Percentiles rank a stretch among this genome's conserved stretches.
Conservation (phyloP, 1,140 invertebrate species). For the Drosophila equinoxialis region DNA sequence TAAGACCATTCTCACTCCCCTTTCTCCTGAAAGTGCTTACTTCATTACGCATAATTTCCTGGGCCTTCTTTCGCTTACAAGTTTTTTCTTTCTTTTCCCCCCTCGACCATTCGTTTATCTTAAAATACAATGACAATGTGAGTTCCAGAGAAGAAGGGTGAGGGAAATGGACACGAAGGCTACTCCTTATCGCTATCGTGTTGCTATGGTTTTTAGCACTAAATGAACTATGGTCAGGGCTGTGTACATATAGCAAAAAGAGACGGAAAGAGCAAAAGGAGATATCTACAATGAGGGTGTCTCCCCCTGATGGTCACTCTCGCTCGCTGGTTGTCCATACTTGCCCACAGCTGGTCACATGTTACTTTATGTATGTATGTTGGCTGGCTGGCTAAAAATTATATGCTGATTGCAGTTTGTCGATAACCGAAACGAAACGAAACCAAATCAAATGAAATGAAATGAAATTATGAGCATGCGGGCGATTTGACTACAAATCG, state of each 20-base stretch:
- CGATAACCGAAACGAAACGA: conserved; percentile 66
- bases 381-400: conserved; percentile 58
- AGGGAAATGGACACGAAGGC: conserved; percentile 15
- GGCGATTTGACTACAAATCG: conserved; percentile 42
- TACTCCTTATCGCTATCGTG: conserved; percentile 51
- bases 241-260: too few relatives aligned
- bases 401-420: conserved; percentile 76
- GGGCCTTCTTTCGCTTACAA: conserved; percentile 53
- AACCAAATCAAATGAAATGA: conserved; percentile 39
- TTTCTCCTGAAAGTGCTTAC: conserved; percentile 63
- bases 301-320: not conserved
- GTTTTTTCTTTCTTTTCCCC: conserved; percentile 55
- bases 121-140: conserved; percentile 53
- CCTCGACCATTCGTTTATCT: conserved; percentile 26
- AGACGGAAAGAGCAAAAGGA: not conserved
- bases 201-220: conserved; percentile 48
- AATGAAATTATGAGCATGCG: conserved; percentile 71
- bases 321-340: not conserved
- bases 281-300: conserved; percentile 61
- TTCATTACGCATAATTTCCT: conserved; percentile 80
- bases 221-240: conserved; percentile 55
- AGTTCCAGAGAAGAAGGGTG: conserved; percentile 23
- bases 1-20: conserved; percentile 33
- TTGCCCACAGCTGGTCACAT: conserved; percentile 47
- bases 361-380: conserved; percentile 47